phyloP scores from a whole-genome alignment of 2,888 invertebrate species.

The Drosophila anomelani region DNA sequence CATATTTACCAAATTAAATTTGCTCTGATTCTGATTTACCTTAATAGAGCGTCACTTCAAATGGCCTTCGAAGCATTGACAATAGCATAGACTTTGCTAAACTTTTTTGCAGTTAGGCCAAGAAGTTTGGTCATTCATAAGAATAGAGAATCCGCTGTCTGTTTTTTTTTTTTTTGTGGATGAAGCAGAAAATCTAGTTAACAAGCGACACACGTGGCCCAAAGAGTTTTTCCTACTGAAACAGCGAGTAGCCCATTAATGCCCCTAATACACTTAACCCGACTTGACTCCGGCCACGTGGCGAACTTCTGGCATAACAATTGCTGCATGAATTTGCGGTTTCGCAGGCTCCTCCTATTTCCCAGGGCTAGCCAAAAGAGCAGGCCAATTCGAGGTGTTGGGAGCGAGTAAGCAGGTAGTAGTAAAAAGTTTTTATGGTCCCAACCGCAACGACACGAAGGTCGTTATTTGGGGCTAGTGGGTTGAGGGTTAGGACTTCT shows the following conservation, averaged over 20 bases:
- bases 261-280: constrained; percentile 69
- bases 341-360: constrained; percentile 19
- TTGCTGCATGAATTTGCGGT: constrained; percentile 74
- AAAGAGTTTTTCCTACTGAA: constrained; percentile 45
- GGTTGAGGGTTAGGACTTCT: not conserved
- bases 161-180: not conserved
- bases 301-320: constrained; percentile 69
- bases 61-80: not conserved
- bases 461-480: not conserved
- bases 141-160: constrained; percentile 12
- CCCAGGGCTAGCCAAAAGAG: not conserved
- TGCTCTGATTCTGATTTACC: not conserved
- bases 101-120: constrained; percentile 40
- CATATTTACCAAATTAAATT: not conserved
- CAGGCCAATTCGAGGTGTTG: constrained; percentile 1
- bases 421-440: constrained; percentile 57
- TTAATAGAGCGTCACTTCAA: not conserved
- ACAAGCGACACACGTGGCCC: constrained; percentile 66
- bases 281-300: constrained; percentile 57
- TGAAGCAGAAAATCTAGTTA: constrained; percentile 51
- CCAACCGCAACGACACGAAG: constrained; percentile 29
- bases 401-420: constrained; percentile 45
- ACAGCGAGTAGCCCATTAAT: constrained; percentile 52
- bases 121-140: constrained; percentile 53
- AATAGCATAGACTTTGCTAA: constrained; percentile 16